A percentile compares a stretch with the other conserved stretches of the same genome.
phyloP scores from a whole-genome alignment of 2,113 vertebrate species.

The Manacus vitellinus region DNA sequence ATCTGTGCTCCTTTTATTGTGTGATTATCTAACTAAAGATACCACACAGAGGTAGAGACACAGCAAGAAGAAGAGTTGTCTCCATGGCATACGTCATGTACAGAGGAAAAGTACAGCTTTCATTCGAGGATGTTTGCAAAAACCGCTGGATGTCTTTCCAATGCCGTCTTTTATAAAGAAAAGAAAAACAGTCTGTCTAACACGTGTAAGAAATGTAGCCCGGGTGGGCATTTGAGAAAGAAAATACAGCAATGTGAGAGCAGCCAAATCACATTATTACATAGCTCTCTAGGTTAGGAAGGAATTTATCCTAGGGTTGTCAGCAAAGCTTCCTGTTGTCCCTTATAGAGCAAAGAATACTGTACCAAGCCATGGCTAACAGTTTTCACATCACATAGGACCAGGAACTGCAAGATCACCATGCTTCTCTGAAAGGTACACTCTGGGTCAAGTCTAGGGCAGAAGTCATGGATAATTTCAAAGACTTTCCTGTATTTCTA shows the following conservation, averaged over 20 bases:
- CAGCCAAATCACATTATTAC: not conserved
- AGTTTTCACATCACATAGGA: not conserved
- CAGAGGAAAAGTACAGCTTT: not conserved
- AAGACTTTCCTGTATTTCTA: not conserved
- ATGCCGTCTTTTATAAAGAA: not conserved
- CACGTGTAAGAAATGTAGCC: not conserved
- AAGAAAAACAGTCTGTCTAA: not conserved
- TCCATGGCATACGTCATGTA: not conserved
- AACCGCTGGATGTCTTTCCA: not conserved
- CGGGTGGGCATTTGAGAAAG: not conserved
- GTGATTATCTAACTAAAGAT: not conserved
- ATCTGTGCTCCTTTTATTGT: not conserved
- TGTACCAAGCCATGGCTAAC: not conserved
- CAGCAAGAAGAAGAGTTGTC: not conserved
- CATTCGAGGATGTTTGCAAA: not conserved
- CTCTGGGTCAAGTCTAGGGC: not conserved
- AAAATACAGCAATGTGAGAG: not conserved
- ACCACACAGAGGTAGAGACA: not conserved
- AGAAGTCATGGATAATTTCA: not conserved
- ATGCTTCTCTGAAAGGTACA: not conserved
- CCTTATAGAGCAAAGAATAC: not conserved
- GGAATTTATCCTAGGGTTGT: not conserved
- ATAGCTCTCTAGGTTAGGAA: not conserved
- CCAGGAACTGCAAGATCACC: not conserved
- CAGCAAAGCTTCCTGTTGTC: not conserved